A percentile compares a stretch with the other conserved stretches of the same genome.
Evolutionary conservation across 1,140 invertebrate species (phyloP).

Genomic region (Neotoxoptera formosana): DNA sequence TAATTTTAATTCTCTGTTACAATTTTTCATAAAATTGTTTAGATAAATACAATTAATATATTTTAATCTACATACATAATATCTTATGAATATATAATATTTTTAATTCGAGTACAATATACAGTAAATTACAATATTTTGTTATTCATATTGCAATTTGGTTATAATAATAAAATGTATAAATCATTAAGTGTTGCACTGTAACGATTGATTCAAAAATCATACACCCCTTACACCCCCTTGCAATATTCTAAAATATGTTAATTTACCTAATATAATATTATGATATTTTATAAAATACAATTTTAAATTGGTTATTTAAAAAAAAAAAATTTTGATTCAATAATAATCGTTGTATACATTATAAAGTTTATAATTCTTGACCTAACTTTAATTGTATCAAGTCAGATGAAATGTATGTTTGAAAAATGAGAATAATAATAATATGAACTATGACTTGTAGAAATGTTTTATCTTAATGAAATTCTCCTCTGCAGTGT

Average conservation of each 20-base stretch:
- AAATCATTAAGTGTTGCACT: neutral
- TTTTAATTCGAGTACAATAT: neutral
- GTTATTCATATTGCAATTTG: neutral
- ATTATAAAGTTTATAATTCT: neutral
- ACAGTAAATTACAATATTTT: neutral
- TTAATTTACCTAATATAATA: too few species aligned
- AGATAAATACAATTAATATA: too few species aligned
- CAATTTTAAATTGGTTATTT: neutral
- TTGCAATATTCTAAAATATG: too few species aligned
- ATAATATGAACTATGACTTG: constrained; percentile 42
- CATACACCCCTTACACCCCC: too few species aligned
- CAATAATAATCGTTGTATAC: neutral
- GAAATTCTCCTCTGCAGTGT: constrained; percentile 23
- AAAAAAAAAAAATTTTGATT: neutral
- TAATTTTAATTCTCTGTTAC: too few species aligned
- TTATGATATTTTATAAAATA: neutral
- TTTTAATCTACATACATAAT: neutral
- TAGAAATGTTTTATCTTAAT: constrained; percentile 42
- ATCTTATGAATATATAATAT: neutral
- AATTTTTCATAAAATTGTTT: too few species aligned
- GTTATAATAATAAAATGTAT: neutral
- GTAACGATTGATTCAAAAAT: neutral
- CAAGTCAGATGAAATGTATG: neutral
- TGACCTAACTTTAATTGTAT: neutral
- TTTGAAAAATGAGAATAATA: neutral